Evolutionary conservation across 2,888 invertebrate genomes (phyloP).

Genomic region (Amphiduros pacificus): DNA sequence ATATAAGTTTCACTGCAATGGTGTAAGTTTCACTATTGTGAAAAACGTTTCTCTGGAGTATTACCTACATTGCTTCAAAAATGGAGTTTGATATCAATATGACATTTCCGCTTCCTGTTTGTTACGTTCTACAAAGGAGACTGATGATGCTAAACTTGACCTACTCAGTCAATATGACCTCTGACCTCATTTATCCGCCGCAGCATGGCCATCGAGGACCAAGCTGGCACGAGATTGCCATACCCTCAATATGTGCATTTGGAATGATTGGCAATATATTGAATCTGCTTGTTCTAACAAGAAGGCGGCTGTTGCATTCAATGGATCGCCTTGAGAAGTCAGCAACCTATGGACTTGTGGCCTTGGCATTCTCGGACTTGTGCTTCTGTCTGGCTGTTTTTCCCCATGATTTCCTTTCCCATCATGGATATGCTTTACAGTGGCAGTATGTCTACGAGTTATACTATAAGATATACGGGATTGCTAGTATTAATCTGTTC

Average conservation of each 20-base stretch:
- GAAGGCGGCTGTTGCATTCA: slow-evolving; percentile 56
- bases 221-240: slow-evolving; percentile 61
- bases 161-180: too few relatives aligned
- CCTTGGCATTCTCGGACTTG: slow-evolving; percentile 78
- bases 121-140: too few relatives aligned
- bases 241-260: slow-evolving; percentile 72
- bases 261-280: slow-evolving; percentile 78
- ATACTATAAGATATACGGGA: slow-evolving; percentile 43
- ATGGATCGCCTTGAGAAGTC: slow-evolving; percentile 75
- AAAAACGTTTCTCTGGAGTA: too few relatives aligned
- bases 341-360: slow-evolving; percentile 74
- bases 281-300: slow-evolving; percentile 75
- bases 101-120: too few relatives aligned
- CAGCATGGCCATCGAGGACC: too few relatives aligned
- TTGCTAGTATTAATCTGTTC: slow-evolving; percentile 49
- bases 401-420: slow-evolving; percentile 62
- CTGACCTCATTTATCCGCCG: too few relatives aligned
- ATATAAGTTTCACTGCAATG: too few relatives aligned
- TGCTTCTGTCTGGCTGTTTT: slow-evolving; percentile 62
- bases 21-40: too few relatives aligned
- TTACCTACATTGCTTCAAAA: too few relatives aligned
- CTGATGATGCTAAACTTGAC: too few relatives aligned
- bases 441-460: slow-evolving; percentile 61
- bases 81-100: too few relatives aligned
- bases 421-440: slow-evolving; percentile 60